phyloP scores from a whole-genome alignment of 2,797 vertebrate species.

The Alauda arvensis region DNA sequence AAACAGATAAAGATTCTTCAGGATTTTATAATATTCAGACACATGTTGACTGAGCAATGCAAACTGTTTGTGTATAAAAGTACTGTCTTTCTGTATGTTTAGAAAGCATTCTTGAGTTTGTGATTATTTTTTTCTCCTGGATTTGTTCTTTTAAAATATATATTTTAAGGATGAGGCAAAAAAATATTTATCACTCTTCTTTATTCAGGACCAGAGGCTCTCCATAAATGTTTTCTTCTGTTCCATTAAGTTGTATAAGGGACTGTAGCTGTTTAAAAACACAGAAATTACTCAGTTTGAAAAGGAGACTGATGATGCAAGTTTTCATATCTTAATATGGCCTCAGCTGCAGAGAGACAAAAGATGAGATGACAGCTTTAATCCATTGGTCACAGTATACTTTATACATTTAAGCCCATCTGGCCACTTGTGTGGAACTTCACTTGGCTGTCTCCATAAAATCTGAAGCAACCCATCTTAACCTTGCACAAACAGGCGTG shows the following conservation, averaged over 20 bases:
- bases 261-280: neutral
- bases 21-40: neutral
- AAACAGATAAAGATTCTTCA: neutral
- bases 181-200: neutral
- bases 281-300: slow-evolving; percentile 10
- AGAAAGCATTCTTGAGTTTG: neutral
- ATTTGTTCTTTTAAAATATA: neutral
- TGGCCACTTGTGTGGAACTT: slow-evolving; percentile 69
- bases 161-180: neutral
- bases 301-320: slow-evolving; percentile 31
- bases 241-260: neutral
- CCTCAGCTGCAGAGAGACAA: slow-evolving; percentile 63
- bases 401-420: slow-evolving; percentile 73
- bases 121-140: neutral
- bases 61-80: neutral
- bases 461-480: slow-evolving; percentile 60
- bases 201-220: neutral
- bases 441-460: slow-evolving; percentile 65
- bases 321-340: slow-evolving; percentile 57
- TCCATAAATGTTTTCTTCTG: neutral
- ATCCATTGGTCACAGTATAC: slow-evolving; percentile 80
- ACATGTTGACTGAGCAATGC: neutral
- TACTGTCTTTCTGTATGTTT: neutral
- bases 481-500: slow-evolving; percentile 71
- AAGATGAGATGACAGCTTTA: slow-evolving; percentile 66